These are phyloP conservation scores for Trematomus loennbergii DNA, from an alignment of 2,113 vertebrate genomes.

Conservation along the genomic window DNA sequence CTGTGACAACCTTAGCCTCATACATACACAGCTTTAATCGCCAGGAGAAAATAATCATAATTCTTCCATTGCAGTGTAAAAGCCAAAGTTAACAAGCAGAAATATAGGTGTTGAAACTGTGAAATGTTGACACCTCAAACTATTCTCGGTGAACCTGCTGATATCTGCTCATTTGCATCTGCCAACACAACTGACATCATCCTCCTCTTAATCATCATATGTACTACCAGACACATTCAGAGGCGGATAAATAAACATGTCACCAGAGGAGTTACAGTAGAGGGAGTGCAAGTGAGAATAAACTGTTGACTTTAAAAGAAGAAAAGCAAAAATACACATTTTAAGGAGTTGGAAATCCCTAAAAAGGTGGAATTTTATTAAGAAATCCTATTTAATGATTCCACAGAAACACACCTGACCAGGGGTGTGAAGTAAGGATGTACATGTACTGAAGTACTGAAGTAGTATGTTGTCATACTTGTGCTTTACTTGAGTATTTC, in stretches of 20 bases:
- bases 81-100: background rate
- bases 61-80: too few species aligned
- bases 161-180: conserved; percentile 55
- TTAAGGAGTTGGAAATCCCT: background rate
- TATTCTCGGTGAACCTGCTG: conserved; percentile 57
- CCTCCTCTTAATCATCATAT: conserved; percentile 2
- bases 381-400: too few species aligned
- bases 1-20: too few species aligned
- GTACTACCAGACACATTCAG: background rate
- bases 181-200: conserved; percentile 49
- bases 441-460: too few species aligned
- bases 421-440: too few species aligned
- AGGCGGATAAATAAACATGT: conserved; percentile 5
- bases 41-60: too few species aligned
- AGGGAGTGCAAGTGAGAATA: background rate
- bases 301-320: background rate
- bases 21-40: too few species aligned
- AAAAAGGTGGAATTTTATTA: too few species aligned
- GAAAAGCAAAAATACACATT: background rate
- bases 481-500: too few species aligned
- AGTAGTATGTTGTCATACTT: too few species aligned
- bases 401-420: background rate
- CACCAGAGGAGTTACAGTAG: background rate
- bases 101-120: conserved; percentile 28
- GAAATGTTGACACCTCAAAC: conserved; percentile 35